Percentiles rank a stretch among this genome's conserved stretches.
These are phyloP conservation scores for Platerodrilus igneus DNA, from an alignment of 2,888 invertebrate species.

Conservation along the genomic window DNA sequence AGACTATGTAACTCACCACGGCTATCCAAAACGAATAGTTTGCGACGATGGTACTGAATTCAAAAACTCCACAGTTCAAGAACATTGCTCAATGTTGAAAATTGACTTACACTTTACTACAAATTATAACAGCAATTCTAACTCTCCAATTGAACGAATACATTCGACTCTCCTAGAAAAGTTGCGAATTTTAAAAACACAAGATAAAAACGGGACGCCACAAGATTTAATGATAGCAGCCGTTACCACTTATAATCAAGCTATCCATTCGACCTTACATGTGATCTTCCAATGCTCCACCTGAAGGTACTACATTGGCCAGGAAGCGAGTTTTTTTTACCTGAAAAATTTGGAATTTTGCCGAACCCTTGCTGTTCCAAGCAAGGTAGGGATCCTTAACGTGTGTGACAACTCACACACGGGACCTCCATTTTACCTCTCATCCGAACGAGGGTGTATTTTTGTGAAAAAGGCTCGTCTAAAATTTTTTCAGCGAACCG, in stretches of 20 bases:
- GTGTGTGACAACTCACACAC: too few species aligned
- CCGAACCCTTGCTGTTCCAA: too few species aligned
- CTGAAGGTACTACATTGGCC: too few species aligned
- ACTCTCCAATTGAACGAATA: constrained; percentile 19
- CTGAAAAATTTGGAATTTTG: too few species aligned
- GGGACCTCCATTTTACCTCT: too few species aligned
- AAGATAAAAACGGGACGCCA: constrained; percentile 10
- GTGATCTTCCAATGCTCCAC: too few species aligned
- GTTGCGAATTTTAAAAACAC: constrained; percentile 7
- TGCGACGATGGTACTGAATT: constrained; percentile 25
- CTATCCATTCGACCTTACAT: too few species aligned
- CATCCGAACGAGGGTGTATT: too few species aligned
- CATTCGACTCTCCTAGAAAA: constrained; percentile 19
- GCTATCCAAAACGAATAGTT: constrained; percentile 18
- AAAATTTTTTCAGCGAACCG: too few species aligned
- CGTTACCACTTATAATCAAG: constrained; percentile 13
- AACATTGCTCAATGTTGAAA: constrained; percentile 17
- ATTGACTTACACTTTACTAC: constrained; percentile 18
- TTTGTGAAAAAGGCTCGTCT: too few species aligned
- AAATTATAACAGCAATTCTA: constrained; percentile 17
- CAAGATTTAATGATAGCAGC: constrained; percentile 13
- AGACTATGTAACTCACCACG: constrained; percentile 16
- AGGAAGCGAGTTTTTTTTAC: too few species aligned
- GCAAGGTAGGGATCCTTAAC: too few species aligned
- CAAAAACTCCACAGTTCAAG: constrained; percentile 19